Evolutionary conservation across 2,888 invertebrate genomes (phyloP).

Genomic region (Dexiosoma caninum): DNA sequence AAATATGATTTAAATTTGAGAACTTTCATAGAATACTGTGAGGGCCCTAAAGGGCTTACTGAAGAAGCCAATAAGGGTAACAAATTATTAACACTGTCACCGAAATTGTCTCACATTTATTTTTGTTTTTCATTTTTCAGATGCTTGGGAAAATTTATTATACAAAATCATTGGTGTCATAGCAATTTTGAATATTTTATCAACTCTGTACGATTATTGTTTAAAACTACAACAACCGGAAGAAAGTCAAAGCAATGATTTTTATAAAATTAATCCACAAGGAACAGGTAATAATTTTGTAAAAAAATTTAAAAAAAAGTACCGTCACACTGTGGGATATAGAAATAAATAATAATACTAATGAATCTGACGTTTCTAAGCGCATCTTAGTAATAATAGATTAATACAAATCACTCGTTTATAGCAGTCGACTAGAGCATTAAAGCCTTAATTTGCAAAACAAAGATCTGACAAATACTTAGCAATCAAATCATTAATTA

Average conservation of each 20-base stretch:
- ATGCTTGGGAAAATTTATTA: conserved; percentile 65
- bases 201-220: conserved; percentile 65
- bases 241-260: conserved; percentile 55
- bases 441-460: too few relatives aligned
- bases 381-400: neutral
- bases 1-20: conserved; percentile 66
- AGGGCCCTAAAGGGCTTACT: conserved; percentile 49
- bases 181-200: conserved; percentile 43
- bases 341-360: too few relatives aligned
- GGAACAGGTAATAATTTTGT: conserved; percentile 54
- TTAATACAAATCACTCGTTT: too few relatives aligned
- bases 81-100: neutral
- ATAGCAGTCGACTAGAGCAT: too few relatives aligned
- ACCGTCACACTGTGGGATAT: neutral
- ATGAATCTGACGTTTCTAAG: too few relatives aligned
- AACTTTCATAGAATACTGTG: conserved; percentile 73
- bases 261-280: conserved; percentile 64
- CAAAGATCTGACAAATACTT: too few relatives aligned
- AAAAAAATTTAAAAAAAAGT: neutral
- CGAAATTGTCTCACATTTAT: neutral
- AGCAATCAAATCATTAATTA: too few relatives aligned
- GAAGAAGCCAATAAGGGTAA: conserved; percentile 4
- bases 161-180: conserved; percentile 63
- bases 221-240: conserved; percentile 63
- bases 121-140: conserved; percentile 61